phyloP scores from a whole-genome alignment of 2,113 vertebrate species.

The Nothobranchius kuhntae region DNA sequence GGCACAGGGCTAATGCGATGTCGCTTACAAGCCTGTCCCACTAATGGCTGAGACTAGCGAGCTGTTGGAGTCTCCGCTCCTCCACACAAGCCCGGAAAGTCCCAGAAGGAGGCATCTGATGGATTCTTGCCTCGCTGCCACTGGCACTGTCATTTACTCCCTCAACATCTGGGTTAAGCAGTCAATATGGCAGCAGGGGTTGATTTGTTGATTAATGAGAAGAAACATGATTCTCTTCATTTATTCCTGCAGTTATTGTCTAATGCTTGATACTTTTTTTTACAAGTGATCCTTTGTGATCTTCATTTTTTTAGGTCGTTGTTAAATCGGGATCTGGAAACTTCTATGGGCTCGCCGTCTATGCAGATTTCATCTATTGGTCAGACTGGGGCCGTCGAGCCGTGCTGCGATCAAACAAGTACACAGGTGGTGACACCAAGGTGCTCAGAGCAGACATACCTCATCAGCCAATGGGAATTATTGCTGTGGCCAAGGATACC shows the following conservation, averaged over 20 bases:
- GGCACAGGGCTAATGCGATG: constrained; percentile 73
- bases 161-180: constrained; percentile 77
- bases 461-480: constrained; percentile 97
- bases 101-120: constrained; percentile 70
- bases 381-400: constrained; percentile 93
- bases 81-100: constrained; percentile 47
- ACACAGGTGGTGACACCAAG: constrained; percentile 92
- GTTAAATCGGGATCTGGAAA: constrained; percentile 93
- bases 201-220: constrained; percentile 66
- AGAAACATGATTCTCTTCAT: constrained; percentile 25
- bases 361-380: constrained; percentile 97
- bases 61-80: constrained; percentile 48
- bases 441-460: constrained; percentile 94
- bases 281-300: no score
- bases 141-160: constrained; percentile 75
- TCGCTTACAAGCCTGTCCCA: constrained; percentile 64
- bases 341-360: constrained; percentile 93
- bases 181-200: constrained; percentile 32
- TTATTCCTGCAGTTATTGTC: constrained; percentile 4
- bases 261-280: no score
- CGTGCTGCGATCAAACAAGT: constrained; percentile 93
- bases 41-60: constrained; percentile 65
- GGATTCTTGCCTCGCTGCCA: constrained; percentile 68
- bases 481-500: constrained; percentile 93
- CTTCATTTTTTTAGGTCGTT: constrained; percentile 82